phyloP scores from a whole-genome alignment of 2,113 vertebrate genomes.

The Hepsetus odoe region DNA sequence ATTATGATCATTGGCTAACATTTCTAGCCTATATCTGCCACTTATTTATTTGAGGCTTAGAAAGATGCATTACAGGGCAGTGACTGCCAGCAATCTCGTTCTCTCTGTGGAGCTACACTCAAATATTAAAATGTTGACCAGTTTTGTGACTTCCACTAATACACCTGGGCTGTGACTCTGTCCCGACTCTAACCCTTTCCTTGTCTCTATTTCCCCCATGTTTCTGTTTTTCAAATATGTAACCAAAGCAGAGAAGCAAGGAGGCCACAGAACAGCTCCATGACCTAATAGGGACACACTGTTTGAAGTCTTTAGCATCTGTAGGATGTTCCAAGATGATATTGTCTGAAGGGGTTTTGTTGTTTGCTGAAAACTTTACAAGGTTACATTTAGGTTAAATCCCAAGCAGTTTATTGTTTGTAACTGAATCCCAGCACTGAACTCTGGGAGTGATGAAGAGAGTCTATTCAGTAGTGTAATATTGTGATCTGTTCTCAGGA shows the following conservation, averaged over 20 bases:
- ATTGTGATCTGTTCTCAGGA: background rate
- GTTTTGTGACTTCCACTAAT: conserved; percentile 17
- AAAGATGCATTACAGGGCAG: too few relatives aligned
- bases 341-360: conserved; percentile 55
- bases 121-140: background rate
- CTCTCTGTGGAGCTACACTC: background rate
- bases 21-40: conserved; percentile 10
- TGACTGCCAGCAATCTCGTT: background rate
- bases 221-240: conserved; percentile 58
- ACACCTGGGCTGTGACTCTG: conserved; percentile 16
- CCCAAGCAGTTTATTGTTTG: background rate
- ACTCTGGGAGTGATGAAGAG: background rate
- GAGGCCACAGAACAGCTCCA: conserved; percentile 51
- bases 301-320: conserved; percentile 58
- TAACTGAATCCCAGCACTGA: background rate
- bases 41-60: background rate
- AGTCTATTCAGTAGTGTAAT: background rate
- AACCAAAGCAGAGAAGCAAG: conserved; percentile 62
- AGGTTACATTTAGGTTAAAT: conserved; percentile 55
- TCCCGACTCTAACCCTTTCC: conserved; percentile 47
- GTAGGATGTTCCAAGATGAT: conserved; percentile 48
- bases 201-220: conserved; percentile 47
- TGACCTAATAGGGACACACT: conserved; percentile 64
- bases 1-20: conserved; percentile 57
- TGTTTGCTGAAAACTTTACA: conserved; percentile 61